Evolutionary conservation across 1,140 invertebrate genomes (phyloP).

Genomic region (Stegodyphus mimosarum): DNA sequence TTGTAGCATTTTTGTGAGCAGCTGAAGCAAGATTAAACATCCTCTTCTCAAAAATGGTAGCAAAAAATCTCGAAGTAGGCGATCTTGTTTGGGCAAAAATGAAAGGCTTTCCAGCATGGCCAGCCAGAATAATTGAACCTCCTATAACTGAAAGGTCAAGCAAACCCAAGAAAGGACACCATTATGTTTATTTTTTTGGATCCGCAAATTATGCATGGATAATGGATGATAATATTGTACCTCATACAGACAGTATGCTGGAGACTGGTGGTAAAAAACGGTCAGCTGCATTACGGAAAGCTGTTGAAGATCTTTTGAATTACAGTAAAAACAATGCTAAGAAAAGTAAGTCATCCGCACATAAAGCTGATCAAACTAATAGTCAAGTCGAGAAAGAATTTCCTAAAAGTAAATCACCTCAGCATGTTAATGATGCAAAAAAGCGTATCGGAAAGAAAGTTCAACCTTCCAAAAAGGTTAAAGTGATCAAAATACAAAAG

Average conservation of each 20-base stretch:
- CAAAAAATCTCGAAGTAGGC: conserved; percentile 53
- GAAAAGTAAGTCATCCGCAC: not conserved
- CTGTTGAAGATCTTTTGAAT: conserved; percentile 1
- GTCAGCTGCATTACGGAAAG: not conserved
- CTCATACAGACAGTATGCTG: not conserved
- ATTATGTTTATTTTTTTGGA: conserved; percentile 94
- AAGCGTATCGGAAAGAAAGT: no score
- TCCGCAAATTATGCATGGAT: conserved; percentile 80
- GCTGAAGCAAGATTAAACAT: no score
- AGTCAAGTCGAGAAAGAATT: not conserved
- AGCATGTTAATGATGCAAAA: not conserved
- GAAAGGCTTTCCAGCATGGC: conserved; percentile 67
- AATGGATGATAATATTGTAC: conserved; percentile 16
- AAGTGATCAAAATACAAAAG: not conserved
- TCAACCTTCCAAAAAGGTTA: no score
- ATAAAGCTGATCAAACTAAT: not conserved
- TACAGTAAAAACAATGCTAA: not conserved
- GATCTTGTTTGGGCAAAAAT: conserved; percentile 67
- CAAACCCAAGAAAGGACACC: conserved; percentile 63
- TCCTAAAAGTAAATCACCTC: not conserved
- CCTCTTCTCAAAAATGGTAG: conserved; percentile 18
- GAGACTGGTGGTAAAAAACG: not conserved
- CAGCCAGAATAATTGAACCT: conserved; percentile 66
- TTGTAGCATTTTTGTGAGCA: no score
- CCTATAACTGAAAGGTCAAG: conserved; percentile 67